Evolutionary conservation across 2,797 vertebrate species (phyloP).

Genomic region (Thalassophryne amazonica): DNA sequence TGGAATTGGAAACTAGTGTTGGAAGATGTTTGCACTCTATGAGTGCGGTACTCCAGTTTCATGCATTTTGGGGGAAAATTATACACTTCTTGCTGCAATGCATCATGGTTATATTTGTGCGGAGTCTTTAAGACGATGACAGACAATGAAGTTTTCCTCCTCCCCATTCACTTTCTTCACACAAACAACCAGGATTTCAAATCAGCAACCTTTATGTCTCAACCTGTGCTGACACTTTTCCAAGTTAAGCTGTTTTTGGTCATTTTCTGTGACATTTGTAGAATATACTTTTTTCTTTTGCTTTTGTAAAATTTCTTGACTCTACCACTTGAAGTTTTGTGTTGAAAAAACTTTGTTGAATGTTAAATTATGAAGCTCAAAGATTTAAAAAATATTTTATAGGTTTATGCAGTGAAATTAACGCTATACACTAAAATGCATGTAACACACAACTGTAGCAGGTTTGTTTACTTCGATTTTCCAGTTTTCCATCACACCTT

Average conservation of each 20-base stretch:
- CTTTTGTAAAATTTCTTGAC: slow-evolving; percentile 10
- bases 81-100: too few relatives aligned
- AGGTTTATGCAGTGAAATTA: slow-evolving; percentile 43
- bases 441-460: slow-evolving; percentile 23
- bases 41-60: too few relatives aligned
- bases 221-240: neutral
- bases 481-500: slow-evolving; percentile 16
- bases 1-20: too few relatives aligned
- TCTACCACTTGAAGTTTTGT: slow-evolving; percentile 39
- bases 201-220: neutral
- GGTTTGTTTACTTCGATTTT: slow-evolving; percentile 15
- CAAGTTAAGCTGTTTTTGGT: neutral
- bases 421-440: slow-evolving; percentile 6
- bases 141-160: too few relatives aligned
- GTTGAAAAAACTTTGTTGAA: slow-evolving; percentile 30
- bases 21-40: too few relatives aligned
- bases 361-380: slow-evolving; percentile 70
- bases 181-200: neutral
- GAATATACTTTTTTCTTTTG: too few relatives aligned
- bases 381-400: slow-evolving; percentile 55
- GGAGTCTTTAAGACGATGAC: too few relatives aligned
- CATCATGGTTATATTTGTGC: too few relatives aligned
- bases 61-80: too few relatives aligned
- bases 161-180: too few relatives aligned
- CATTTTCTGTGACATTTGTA: too few relatives aligned